Conservation (phyloP, 2,113 vertebrate species). For the Pycnonotus jocosus region DNA sequence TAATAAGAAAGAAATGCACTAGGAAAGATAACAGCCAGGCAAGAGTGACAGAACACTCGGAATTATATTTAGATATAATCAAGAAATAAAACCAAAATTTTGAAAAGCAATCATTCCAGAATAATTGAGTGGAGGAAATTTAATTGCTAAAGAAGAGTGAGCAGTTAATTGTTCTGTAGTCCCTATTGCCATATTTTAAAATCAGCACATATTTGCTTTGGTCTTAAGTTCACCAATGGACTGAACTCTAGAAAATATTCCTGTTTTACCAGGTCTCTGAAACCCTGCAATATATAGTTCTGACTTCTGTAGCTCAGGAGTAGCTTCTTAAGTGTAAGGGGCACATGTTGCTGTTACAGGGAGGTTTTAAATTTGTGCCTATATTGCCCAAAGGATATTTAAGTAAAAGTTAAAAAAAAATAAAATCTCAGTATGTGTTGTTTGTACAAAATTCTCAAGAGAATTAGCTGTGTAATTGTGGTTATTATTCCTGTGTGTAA, state of each 20-base stretch:
- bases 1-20: not conserved
- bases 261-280: not conserved
- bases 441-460: not conserved
- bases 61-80: not conserved
- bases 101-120: not conserved
- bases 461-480: not conserved
- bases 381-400: not conserved
- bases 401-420: not conserved
- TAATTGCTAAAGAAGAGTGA: not conserved
- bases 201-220: not conserved
- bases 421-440: not conserved
- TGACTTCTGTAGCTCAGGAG: not conserved
- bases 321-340: not conserved
- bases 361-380: not conserved
- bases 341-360: not conserved
- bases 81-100: not conserved
- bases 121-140: not conserved
- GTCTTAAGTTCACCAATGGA: not conserved
- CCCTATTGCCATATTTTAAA: not conserved
- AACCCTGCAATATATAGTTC: not conserved
- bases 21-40: not conserved
- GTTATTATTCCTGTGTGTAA: not conserved
- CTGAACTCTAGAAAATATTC: not conserved
- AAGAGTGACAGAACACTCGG: not conserved
- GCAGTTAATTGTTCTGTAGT: not conserved